A percentile compares a stretch with the other conserved stretches of the same genome.
These are phyloP conservation scores for Heliconius hermathena DNA, from an alignment of 1,140 invertebrate species.

Conservation along the genomic window DNA sequence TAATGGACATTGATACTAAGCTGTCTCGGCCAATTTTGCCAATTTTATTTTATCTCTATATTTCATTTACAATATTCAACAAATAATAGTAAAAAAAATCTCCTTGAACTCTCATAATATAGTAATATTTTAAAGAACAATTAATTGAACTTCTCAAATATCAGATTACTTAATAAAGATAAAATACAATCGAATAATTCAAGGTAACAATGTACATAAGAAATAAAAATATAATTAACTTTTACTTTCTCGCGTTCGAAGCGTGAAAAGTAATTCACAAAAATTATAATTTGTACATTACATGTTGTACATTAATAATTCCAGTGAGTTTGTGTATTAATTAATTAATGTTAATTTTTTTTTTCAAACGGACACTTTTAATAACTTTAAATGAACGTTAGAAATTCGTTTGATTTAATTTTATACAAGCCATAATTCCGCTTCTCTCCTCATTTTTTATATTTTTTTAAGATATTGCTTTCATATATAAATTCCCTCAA, in stretches of 20 bases:
- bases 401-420: neutral
- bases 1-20: no score
- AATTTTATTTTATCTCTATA: no score
- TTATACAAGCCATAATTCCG: no score
- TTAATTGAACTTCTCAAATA: neutral
- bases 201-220: neutral
- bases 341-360: neutral
- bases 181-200: slow-evolving; percentile 5
- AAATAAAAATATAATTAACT: slow-evolving; percentile 7
- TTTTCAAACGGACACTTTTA: neutral
- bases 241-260: slow-evolving; percentile 3
- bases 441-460: no score
- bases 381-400: neutral
- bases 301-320: neutral
- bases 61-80: no score
- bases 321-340: neutral
- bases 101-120: no score
- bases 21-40: no score
- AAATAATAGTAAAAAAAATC: no score
- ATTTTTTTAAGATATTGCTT: no score
- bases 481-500: no score
- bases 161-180: neutral
- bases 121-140: neutral
- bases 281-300: neutral
- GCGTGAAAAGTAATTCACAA: slow-evolving; percentile 9